phyloP scores from a whole-genome alignment of 2,888 invertebrate genomes.

The Abrostola tripartita region DNA sequence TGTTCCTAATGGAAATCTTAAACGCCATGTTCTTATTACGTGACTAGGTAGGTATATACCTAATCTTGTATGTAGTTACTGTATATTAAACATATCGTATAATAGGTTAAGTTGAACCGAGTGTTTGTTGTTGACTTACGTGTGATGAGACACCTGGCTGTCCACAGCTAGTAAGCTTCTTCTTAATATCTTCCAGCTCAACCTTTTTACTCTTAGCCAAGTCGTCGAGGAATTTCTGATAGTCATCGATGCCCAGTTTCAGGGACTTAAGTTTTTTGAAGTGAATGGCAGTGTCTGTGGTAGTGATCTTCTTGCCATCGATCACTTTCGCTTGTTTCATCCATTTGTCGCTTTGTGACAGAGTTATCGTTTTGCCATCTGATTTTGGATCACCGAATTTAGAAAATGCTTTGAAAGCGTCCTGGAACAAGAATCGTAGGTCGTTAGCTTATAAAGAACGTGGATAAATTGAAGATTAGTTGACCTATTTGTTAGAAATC shows the following conservation, averaged over 20 bases:
- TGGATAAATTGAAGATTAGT: background rate
- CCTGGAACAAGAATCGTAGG: slow-evolving; percentile 83
- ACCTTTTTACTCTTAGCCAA: slow-evolving; percentile 95
- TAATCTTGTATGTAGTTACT: slow-evolving; percentile 1
- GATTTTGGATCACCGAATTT: slow-evolving; percentile 96
- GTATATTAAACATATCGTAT: no score
- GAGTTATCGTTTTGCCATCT: slow-evolving; percentile 94
- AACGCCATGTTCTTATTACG: slow-evolving; percentile 8
- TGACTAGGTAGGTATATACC: slow-evolving; percentile 13
- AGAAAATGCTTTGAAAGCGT: slow-evolving; percentile 93
- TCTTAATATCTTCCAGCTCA: slow-evolving; percentile 93
- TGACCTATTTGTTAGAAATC: background rate
- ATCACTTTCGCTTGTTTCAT: slow-evolving; percentile 96
- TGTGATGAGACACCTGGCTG: slow-evolving; percentile 90
- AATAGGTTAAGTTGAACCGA: no score
- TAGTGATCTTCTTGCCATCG: slow-evolving; percentile 94
- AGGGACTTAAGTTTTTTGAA: slow-evolving; percentile 96
- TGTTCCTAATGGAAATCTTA: slow-evolving; percentile 5
- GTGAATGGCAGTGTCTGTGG: slow-evolving; percentile 96
- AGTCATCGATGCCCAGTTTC: slow-evolving; percentile 93
- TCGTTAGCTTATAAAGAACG: background rate
- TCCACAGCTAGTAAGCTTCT: slow-evolving; percentile 93
- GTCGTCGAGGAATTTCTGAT: slow-evolving; percentile 95
- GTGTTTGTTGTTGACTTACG: slow-evolving; percentile 65
- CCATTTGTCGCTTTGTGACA: slow-evolving; percentile 98